Evolutionary conservation across 2,888 invertebrate genomes (phyloP).

Genomic region (Aphidius colemani): DNA sequence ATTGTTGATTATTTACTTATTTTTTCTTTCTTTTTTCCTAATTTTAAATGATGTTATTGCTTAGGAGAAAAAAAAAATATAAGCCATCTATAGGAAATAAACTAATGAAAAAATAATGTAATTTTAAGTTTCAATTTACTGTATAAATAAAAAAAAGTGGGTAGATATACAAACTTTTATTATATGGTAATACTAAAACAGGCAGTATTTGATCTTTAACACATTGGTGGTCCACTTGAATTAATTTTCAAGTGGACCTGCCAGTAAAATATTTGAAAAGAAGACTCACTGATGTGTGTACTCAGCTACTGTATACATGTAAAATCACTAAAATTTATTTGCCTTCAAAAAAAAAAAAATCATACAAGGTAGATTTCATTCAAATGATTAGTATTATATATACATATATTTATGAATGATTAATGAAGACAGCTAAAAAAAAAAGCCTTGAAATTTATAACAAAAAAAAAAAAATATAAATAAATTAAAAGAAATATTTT

Average conservation of each 20-base stretch:
- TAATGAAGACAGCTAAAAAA: too few relatives aligned
- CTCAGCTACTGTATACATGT: too few relatives aligned
- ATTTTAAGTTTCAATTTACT: conserved; percentile 33
- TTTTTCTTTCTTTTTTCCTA: conserved; percentile 17
- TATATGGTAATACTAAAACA: too few relatives aligned
- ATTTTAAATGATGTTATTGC: not conserved
- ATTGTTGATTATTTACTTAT: conserved; percentile 10
- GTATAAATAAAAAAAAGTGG: conserved; percentile 33
- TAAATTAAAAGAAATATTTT: too few relatives aligned
- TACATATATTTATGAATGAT: too few relatives aligned
- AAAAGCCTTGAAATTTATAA: too few relatives aligned
- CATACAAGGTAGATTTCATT: too few relatives aligned
- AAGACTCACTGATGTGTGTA: too few relatives aligned
- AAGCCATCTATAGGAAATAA: not conserved
- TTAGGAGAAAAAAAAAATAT: not conserved
- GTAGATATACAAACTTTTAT: conserved; percentile 24
- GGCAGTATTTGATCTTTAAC: not conserved
- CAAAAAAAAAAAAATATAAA: too few relatives aligned
- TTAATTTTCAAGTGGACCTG: conserved; percentile 22
- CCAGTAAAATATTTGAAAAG: not conserved
- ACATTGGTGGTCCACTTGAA: conserved; percentile 20
- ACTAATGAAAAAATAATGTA: not conserved
- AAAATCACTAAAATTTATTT: too few relatives aligned
- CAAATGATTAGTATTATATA: too few relatives aligned
- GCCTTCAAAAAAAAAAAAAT: too few relatives aligned